Evolutionary conservation across 2,113 vertebrate species (phyloP), one percentile per base, ranked within the genome.

Genomic region (Sitta europaea): DNA sequence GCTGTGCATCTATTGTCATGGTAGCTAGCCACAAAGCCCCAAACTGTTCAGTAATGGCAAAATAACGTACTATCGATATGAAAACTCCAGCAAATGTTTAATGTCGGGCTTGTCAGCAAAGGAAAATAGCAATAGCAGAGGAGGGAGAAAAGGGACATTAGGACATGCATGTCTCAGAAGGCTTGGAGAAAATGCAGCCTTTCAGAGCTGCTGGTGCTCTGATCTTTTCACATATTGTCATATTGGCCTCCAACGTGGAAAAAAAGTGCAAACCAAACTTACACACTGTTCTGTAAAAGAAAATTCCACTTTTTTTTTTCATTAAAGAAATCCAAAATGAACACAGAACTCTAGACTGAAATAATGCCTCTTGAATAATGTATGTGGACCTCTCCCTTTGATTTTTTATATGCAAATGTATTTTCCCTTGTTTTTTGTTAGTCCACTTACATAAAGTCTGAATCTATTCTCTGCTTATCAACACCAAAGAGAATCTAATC

Each of bases 1-100:
- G 99, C 99, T 98, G 99, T 98, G 99, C 99, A 98, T 99, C 99
- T 99, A 99, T 99, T 99, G 99, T 99, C 99, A 99, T 99, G 99
- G 98, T 99, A 99, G 99, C 99, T 99, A 98, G 98, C 99, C 98
- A 98, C 99, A 99, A 98, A 98, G 97, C 97, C 97, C 98, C 97
- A 98, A 96, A 98, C 97, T 98, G 97, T 97, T 97, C 97, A 95
- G 97, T 96, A 95, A 97, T 98, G 96, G 98, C 97, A 99, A 99
- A 99, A 98, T 98, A 98, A 99, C 98, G 95, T 98, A 98, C 97
- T 99, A 99, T 99, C 98, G 97, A 99, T 99, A 99, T 98, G 98
- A 99, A 99, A 99, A 99, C 98, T 98, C 98, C 97, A 97, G 98
- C 98, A 99, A 99, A 98, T 98, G 97, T 98, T 98, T 98, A 98